Evolutionary conservation across 2,113 vertebrate genomes (phyloP), one percentile per base, ranked within the genome.

Genomic region (Charadrius vociferus): DNA sequence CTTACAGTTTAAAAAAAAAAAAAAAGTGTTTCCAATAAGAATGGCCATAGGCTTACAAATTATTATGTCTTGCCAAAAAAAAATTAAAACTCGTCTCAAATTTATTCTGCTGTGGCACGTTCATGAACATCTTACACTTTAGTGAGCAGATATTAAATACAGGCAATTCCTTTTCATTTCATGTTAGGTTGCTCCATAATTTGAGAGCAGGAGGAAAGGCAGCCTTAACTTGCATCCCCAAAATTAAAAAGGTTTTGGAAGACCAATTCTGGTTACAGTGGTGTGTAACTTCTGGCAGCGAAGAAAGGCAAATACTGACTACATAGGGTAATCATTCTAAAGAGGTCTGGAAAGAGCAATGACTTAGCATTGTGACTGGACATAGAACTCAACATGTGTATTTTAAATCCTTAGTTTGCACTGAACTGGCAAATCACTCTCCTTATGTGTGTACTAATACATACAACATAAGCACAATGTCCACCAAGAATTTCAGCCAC

Each of bases 361-460:
- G 49, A 59, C 36, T n/a, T 68, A 47, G 39, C 34, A 56, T 47
- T 7, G 3, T 14, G 47, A 71, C 37, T 0, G 0, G 63, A 67
- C 19, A 23, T 0, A 37, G 47, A 62, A 85, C 2, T 24, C 53
- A 73, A 53, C 6, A 22, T 3, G 1, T 32, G 0, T n/a, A 41
- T 81, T 82, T 74, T 65, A 82, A 87, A 86, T 37, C n/a, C 36
- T 36, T 58, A 24, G 5, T 59, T 95, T 86, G 63, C 71, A 82
- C 16, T 62, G 50, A 86, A 70, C 29, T 49, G 58, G 36, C 52
- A 90, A 62, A 58, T n/a, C 24, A 41, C 11, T 15, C 18, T 74
- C 49, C 19, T 90, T 45, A 72, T 4, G 12, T 7, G 34, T 45
- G 66, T 37, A 55, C 21, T 81, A 75, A 61, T 49, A 62, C 10